Evolutionary conservation across 2,888 invertebrate species (phyloP).

Genomic region (Prosopocoilus inquinatus): DNA sequence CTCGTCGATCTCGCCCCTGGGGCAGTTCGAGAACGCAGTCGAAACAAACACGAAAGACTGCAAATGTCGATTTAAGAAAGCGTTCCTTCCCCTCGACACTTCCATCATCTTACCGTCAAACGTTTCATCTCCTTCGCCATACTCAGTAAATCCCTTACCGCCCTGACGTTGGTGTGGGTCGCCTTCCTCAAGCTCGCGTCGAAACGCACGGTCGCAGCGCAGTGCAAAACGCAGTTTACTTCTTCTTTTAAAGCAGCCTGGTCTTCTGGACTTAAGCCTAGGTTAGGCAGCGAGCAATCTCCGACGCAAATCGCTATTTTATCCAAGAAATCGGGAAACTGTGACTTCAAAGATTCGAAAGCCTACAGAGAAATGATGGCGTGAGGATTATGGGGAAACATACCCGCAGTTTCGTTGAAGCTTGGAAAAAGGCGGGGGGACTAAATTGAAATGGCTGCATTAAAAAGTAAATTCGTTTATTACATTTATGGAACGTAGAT

Average conservation of each 20-base stretch:
- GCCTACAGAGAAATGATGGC: constrained; percentile 52
- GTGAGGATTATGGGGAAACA: constrained; percentile 18
- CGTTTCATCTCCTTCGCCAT: constrained; percentile 65
- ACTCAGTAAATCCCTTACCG: constrained; percentile 62
- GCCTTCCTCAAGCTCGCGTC: constrained; percentile 69
- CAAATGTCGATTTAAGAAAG: constrained; percentile 34
- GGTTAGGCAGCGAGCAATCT: constrained; percentile 54
- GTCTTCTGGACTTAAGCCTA: constrained; percentile 56
- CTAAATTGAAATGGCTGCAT: too few species aligned
- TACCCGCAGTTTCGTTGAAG: too few species aligned
- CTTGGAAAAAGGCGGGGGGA: neutral
- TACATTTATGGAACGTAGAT: too few species aligned
- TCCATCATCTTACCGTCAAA: constrained; percentile 55
- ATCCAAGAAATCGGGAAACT: constrained; percentile 53
- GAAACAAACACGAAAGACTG: constrained; percentile 58
- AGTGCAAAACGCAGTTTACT: constrained; percentile 68
- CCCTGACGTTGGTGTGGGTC: constrained; percentile 66
- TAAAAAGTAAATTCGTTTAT: too few species aligned
- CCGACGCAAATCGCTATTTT: constrained; percentile 60
- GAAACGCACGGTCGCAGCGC: constrained; percentile 74
- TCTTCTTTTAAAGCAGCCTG: constrained; percentile 53
- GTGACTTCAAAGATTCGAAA: constrained; percentile 53
- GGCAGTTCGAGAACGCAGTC: constrained; percentile 66
- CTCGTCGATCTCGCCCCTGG: constrained; percentile 54
- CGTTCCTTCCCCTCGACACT: neutral